Percentiles rank a stretch among this genome's conserved stretches.
These are phyloP conservation scores for Pseudorhombus dupliciocellatus DNA, from an alignment of 2,113 vertebrate species.

Conservation along the genomic window DNA sequence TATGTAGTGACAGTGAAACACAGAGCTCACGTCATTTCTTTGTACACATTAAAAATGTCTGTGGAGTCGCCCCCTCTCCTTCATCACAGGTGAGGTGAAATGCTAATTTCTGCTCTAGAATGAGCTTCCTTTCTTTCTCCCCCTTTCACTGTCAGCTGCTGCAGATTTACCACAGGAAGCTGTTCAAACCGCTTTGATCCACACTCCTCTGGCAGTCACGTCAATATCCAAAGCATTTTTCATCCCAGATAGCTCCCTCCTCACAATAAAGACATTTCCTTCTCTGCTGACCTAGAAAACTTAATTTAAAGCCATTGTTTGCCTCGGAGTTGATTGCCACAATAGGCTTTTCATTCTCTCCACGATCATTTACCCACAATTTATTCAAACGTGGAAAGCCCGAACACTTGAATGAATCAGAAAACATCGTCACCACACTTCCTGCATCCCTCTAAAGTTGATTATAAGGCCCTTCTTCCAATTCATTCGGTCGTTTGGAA, in stretches of 20 bases:
- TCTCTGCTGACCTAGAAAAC: conserved; percentile 59
- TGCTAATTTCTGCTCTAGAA: conserved; percentile 34
- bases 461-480: conserved; percentile 20
- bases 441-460: conserved; percentile 17
- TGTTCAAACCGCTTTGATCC: conserved; percentile 61
- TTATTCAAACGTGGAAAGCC: conserved; percentile 12
- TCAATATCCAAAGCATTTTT: conserved; percentile 53
- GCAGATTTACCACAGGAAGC: conserved; percentile 50
- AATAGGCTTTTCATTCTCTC: conserved; percentile 27
- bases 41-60: conserved; percentile 4
- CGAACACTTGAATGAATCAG: conserved; percentile 35
- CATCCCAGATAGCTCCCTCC: conserved; percentile 33
- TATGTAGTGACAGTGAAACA: neutral
- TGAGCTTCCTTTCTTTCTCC: conserved; percentile 1
- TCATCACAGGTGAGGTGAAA: conserved; percentile 13
- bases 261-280: conserved; percentile 34
- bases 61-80: neutral
- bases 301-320: conserved; percentile 52
- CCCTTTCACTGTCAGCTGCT: conserved; percentile 39
- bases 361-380: conserved; percentile 17
- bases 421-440: conserved; percentile 24
- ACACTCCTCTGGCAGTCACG: conserved; percentile 42
- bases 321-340: conserved; percentile 42
- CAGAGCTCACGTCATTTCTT: neutral
- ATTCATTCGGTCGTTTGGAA: conserved; percentile 36